phyloP scores from a whole-genome alignment of 2,888 invertebrate species.

The Lomographa bimaculata region DNA sequence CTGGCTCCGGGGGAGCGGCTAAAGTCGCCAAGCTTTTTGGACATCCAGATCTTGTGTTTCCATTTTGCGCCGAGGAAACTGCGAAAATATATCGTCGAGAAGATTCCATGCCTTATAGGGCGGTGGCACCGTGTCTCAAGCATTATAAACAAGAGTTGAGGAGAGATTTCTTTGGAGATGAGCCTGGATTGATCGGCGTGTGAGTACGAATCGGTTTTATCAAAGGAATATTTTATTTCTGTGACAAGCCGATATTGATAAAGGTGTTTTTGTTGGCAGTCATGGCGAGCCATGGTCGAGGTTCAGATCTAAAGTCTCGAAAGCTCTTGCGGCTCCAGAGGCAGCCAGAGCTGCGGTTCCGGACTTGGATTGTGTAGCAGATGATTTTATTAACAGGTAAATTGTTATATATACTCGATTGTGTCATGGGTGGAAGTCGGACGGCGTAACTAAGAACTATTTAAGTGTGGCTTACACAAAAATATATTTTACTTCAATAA shows the following conservation, averaged over 20 bases:
- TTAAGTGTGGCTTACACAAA: too few relatives aligned
- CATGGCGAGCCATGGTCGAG: slow-evolving; percentile 95
- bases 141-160: slow-evolving; percentile 88
- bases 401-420: too few relatives aligned
- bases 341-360: slow-evolving; percentile 90
- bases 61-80: slow-evolving; percentile 89
- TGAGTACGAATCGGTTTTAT: slow-evolving; percentile 69
- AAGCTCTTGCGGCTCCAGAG: slow-evolving; percentile 91
- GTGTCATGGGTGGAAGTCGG: too few relatives aligned
- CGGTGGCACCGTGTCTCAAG: slow-evolving; percentile 88
- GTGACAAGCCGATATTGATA: not conserved
- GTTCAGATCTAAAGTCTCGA: slow-evolving; percentile 92
- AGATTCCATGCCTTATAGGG: slow-evolving; percentile 87
- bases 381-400: slow-evolving; percentile 89
- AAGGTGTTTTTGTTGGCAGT: slow-evolving; percentile 68
- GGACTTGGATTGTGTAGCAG: slow-evolving; percentile 88
- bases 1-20: slow-evolving; percentile 78
- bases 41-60: slow-evolving; percentile 89
- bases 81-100: slow-evolving; percentile 87
- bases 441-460: too few relatives aligned
- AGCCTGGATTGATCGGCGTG: slow-evolving; percentile 90
- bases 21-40: slow-evolving; percentile 88
- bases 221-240: too few relatives aligned
- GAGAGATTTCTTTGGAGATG: slow-evolving; percentile 87
- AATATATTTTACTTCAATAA: too few relatives aligned